A percentile compares a stretch with the other conserved stretches of the same genome.
These are phyloP conservation scores for Phortica variegata DNA, from an alignment of 1,140 invertebrate genomes.

Conservation along the genomic window DNA sequence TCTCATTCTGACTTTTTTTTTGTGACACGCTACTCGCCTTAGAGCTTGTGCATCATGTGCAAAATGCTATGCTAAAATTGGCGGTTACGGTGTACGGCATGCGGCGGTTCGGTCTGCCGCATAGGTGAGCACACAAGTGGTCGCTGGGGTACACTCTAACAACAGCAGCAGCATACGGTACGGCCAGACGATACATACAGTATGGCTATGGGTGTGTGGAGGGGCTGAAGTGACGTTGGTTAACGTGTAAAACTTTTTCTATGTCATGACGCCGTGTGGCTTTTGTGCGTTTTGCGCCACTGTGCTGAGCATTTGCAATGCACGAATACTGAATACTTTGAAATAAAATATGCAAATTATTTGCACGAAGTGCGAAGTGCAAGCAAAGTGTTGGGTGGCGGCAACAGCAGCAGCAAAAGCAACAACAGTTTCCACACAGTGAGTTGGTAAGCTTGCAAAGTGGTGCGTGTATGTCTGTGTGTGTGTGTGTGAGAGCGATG, in stretches of 20 bases:
- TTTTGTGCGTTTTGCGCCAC: conserved; percentile 25
- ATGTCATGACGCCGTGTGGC: neutral
- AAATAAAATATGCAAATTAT: conserved; percentile 45
- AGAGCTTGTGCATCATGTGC: conserved; percentile 3
- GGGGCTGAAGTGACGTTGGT: no score
- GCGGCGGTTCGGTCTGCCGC: conserved; percentile 31
- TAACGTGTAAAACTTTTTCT: no score
- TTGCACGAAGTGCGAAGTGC: conserved; percentile 2
- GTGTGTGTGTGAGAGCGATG: no score
- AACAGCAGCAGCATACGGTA: no score
- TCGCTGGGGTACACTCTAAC: conserved; percentile 28
- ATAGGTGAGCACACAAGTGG: conserved; percentile 44
- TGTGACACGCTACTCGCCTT: conserved; percentile 7
- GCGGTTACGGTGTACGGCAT: conserved; percentile 2
- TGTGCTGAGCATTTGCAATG: conserved; percentile 8
- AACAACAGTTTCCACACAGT: no score
- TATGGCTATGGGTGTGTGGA: no score
- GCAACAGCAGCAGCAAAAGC: no score
- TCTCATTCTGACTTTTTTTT: no score
- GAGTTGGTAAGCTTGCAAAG: no score
- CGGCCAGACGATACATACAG: no score
- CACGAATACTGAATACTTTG: conserved; percentile 32
- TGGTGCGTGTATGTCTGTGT: no score
- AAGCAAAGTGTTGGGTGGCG: no score
- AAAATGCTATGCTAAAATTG: conserved; percentile 30